Percentiles rank a stretch among this genome's conserved stretches.
Conservation (phyloP, 2,888 invertebrate genomes). For the Caenorhabditis sp. region DNA sequence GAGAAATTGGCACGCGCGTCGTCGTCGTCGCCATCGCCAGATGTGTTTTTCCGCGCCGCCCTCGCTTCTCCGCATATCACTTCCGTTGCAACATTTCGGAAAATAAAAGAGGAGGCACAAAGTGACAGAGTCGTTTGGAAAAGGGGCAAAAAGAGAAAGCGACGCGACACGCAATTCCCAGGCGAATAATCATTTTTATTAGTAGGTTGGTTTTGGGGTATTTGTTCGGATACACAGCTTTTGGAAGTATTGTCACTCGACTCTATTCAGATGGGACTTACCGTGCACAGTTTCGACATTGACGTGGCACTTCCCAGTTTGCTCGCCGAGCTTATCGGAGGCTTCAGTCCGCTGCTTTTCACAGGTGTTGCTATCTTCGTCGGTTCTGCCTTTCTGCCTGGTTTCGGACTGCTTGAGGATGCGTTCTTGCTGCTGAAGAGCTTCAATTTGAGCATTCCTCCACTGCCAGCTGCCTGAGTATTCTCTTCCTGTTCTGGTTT, state of each 20-base stretch:
- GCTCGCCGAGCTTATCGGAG: conserved; percentile 26
- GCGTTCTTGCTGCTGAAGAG: conserved; percentile 32
- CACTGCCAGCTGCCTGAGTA: not conserved
- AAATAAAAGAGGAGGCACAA: conserved; percentile 9
- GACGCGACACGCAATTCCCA: conserved; percentile 43
- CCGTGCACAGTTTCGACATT: conserved; percentile 31
- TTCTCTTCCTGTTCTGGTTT: conserved; percentile 2
- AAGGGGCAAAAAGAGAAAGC: conserved; percentile 10
- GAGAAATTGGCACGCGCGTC: conserved; percentile 37
- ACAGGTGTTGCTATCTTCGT: conserved; percentile 26
- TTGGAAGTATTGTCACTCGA: not conserved
- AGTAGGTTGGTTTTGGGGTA: conserved; percentile 34
- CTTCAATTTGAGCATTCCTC: conserved; percentile 55
- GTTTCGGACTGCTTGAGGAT: conserved; percentile 11
- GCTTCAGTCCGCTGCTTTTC: conserved; percentile 36
- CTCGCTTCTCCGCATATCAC: conserved; percentile 24
- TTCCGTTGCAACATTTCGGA: conserved; percentile 46
- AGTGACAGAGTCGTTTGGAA: conserved; percentile 34
- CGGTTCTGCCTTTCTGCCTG: conserved; percentile 19
- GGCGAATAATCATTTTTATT: conserved; percentile 51
- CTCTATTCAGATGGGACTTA: conserved; percentile 11
- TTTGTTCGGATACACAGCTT: not conserved
- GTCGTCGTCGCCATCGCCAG: conserved; percentile 12
- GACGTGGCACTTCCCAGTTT: conserved; percentile 43
- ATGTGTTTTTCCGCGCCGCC: conserved; percentile 42